Evolutionary conservation across 1,140 invertebrate genomes (phyloP), one percentile per base, ranked within the genome.

Genomic region (Conus ventricosus): DNA sequence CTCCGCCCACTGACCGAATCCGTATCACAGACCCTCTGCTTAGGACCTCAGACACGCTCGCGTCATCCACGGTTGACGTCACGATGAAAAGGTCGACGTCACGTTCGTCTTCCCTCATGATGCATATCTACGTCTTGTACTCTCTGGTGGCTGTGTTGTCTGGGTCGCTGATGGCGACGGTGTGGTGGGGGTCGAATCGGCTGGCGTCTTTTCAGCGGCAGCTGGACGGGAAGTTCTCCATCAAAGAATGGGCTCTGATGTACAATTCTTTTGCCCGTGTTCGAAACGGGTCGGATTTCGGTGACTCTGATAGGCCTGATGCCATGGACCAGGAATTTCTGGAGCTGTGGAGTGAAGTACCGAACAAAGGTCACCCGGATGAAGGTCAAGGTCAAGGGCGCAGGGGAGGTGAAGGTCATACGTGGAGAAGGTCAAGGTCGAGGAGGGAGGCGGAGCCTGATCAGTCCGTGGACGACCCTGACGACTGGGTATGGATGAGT

Each of bases 401-500:
- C 7, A n/a, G n/a, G n/a, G 8, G 17, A n/a, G n/a, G 82, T 54
- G 53, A 84, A 25, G 82, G 57, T 15, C 25, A 25, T 20, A 53
- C 8, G n/a, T 55, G 54, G 57, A 82, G 81, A 82, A n/a, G 53
- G 57, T 13, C 82, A 84, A 84, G 82, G 25, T 53, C 54, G 60
- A 85, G 53, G 23, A 85, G 84, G 39, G 53, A 75, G 5, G 84
- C 39, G 25, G 51, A 53, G 84, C 27, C 63, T 17, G 63, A 71
- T 17, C 20, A 53, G n/a, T 53, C 27, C 39, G 67, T 75, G n/a
- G 63, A 27, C 25, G 51, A 75, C 23, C 60, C 63, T 53, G 84
- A 75, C n/a, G 84, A 85, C 63, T 85, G 84, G 84, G 84, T 85
- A 67, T 85, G 84, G 84, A 85, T 85, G 67, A 85, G 84, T 25